Percentiles rank a stretch among this genome's conserved stretches.
These are phyloP conservation scores for Sturnus vulgaris DNA, from an alignment of 2,113 vertebrate species.

Conservation along the genomic window DNA sequence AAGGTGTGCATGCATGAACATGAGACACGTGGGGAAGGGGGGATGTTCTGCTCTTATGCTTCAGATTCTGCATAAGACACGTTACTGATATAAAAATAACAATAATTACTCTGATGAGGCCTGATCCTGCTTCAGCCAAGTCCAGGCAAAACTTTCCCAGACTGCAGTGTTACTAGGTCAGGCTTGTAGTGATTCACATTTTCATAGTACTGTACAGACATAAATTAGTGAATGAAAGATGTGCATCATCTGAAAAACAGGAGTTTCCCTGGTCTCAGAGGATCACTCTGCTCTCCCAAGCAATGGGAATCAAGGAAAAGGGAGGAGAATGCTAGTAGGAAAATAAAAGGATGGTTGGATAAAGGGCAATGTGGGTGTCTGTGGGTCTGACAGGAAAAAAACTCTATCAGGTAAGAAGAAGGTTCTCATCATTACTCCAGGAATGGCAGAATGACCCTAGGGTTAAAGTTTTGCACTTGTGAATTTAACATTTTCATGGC, in stretches of 20 bases:
- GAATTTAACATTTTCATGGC: constrained; percentile 49
- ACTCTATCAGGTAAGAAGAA: not conserved
- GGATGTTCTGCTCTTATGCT: not conserved
- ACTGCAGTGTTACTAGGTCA: not conserved
- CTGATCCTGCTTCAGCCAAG: not conserved
- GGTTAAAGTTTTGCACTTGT: constrained; percentile 55
- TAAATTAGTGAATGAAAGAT: not conserved
- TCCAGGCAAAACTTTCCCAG: not conserved
- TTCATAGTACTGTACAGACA: not conserved
- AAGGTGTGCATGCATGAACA: not conserved
- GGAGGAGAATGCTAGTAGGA: not conserved
- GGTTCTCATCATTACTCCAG: not conserved
- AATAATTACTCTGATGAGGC: constrained; percentile 8
- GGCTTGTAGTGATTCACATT: not conserved
- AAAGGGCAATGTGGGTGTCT: not conserved
- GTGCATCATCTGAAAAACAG: not conserved
- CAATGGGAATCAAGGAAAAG: not conserved
- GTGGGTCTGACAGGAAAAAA: not conserved
- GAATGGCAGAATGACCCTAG: not conserved
- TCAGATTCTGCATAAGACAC: constrained; percentile 7
- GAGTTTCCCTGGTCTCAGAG: not conserved
- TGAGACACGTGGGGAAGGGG: not conserved
- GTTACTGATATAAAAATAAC: constrained; percentile 40
- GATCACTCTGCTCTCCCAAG: not conserved
- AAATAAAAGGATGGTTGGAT: not conserved